Evolutionary conservation across 2,888 invertebrate species (phyloP).

Genomic region (Macrosiphum euphorbiae): DNA sequence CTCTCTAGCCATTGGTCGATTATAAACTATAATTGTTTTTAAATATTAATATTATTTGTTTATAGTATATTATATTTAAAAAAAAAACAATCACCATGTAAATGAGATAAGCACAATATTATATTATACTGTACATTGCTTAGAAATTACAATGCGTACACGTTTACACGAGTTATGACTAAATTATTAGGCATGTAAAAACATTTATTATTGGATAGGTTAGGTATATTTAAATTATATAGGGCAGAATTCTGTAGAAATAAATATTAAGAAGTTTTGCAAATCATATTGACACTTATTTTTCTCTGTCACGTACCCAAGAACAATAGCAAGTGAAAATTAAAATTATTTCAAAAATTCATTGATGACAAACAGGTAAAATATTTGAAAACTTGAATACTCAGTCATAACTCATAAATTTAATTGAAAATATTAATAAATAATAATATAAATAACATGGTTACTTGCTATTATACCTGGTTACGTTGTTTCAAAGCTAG

Average conservation of each 20-base stretch:
- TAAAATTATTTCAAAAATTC: background rate
- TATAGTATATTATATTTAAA: background rate
- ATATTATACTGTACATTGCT: background rate
- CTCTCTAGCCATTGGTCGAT: background rate
- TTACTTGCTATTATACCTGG: background rate
- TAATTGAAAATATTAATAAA: background rate
- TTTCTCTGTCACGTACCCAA: background rate
- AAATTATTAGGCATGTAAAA: background rate
- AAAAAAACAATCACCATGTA: background rate
- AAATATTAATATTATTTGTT: background rate
- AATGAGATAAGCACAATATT: background rate
- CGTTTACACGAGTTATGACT: background rate
- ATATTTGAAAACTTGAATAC: conserved; percentile 4
- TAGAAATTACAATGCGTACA: background rate
- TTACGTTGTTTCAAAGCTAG: background rate
- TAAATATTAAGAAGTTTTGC: background rate
- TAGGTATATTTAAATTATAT: background rate
- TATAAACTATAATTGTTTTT: background rate
- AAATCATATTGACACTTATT: background rate
- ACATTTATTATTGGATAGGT: background rate
- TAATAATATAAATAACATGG: background rate
- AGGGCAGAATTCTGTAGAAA: background rate
- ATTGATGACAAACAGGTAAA: background rate
- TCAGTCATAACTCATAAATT: background rate
- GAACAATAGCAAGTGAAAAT: background rate